Percentiles rank a stretch among this genome's conserved stretches.
These are phyloP conservation scores for Fissipunctia ypsillon DNA, from an alignment of 2,888 invertebrate species.

Conservation along the genomic window DNA sequence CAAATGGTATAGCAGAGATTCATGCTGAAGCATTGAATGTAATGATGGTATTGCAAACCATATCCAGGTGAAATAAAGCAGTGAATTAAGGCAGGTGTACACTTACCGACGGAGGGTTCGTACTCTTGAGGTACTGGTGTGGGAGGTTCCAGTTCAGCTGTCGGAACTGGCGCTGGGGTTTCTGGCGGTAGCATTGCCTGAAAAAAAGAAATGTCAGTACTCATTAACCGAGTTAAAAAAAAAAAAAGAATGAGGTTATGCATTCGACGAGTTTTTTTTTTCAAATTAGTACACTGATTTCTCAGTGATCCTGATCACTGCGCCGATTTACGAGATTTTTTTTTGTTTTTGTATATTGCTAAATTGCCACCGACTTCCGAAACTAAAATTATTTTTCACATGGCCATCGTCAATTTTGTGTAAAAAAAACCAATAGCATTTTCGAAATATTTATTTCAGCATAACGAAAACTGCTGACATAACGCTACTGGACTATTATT, in stretches of 20 bases:
- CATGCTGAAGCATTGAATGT: slow-evolving; percentile 43
- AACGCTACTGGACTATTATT: neutral
- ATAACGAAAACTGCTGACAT: neutral
- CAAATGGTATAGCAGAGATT: slow-evolving; percentile 29
- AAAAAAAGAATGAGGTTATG: neutral
- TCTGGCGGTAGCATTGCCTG: slow-evolving; percentile 80
- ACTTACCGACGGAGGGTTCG: slow-evolving; percentile 87
- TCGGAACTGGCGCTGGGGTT: slow-evolving; percentile 78
- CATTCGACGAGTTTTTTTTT: neutral
- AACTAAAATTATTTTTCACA: neutral
- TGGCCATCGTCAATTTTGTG: too few relatives aligned
- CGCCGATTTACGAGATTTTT: neutral
- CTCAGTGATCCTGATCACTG: neutral
- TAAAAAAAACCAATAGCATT: too few relatives aligned
- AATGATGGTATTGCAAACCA: slow-evolving; percentile 48
- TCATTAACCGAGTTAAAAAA: neutral
- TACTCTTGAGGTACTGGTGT: slow-evolving; percentile 89
- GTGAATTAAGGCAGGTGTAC: neutral
- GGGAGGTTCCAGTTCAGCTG: slow-evolving; percentile 84
- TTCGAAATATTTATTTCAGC: too few relatives aligned
- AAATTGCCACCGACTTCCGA: neutral
- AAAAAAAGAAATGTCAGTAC: neutral
- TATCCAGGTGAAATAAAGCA: slow-evolving; percentile 47
- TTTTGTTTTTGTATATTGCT: neutral
- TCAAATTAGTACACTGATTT: neutral